Base-by-base conservation (phyloP, 1,140 invertebrate genomes). In the Aradophagus sp. region DNA sequence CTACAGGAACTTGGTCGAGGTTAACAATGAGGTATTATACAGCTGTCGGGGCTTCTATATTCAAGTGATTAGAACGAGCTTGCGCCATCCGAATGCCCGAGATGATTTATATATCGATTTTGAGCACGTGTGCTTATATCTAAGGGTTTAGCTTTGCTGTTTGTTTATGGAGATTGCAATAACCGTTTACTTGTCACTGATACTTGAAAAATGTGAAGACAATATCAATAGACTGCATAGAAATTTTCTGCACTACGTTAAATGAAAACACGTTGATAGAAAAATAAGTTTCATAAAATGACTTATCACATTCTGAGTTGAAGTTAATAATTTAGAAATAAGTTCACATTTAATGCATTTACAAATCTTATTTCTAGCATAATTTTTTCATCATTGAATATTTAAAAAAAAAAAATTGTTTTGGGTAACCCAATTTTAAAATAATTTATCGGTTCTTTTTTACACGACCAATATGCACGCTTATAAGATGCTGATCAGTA, bases 21-120 rank as follows among this genome's bases (percentile, higher is more conserved):
- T n/a, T 66, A 67, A 74, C 62, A 71, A 67, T 74, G 68, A 67
- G 62, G 52, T 58, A 73, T 75, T 71, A 75, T 61, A 68, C 36
- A 52, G 58, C 47, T 50, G 55, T 55, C 52, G n/a, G 44, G 47
- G 42, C 34, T 69, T 27, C 61, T 67, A 44, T 59, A 34, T 44
- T 48, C 39, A 35, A 62, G 48, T 75, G 73, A 73, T 75, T 75
- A 75, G 73, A 72, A 72, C 59, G 48, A 42, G 62, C 52, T 36
- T 39, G 31, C 13, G 34, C 20, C 55, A 56, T 50, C 8, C 29
- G 36, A 45, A 53, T 55, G 34, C 11, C 63, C 45, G 23, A 23
- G 32, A 59, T 45, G 45, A 67, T 45, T 32, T 67, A 52, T 44
- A 52, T 16, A 65, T 26, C 1, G 17, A 6, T n/a, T 3, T 16